Conservation (phyloP, 2,113 vertebrate species). For the Pituophis catenifer region DNA sequence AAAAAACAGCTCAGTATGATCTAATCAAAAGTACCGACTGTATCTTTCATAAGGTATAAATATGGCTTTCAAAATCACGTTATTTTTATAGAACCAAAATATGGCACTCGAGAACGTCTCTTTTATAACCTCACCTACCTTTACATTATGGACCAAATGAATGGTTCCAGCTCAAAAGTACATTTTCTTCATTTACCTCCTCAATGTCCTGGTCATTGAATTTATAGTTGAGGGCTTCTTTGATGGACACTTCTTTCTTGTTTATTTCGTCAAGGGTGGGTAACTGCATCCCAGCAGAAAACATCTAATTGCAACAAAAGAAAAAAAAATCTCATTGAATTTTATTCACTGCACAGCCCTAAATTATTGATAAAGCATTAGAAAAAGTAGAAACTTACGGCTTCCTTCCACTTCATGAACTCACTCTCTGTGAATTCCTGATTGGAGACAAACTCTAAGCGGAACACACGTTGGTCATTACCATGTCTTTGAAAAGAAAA, state of each 20-base stretch:
- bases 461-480: constrained; percentile 91
- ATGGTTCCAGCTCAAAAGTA: constrained; percentile 28
- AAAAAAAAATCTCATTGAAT: background rate
- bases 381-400: constrained; percentile 76
- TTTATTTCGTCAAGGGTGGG: constrained; percentile 96
- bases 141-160: constrained; percentile 23
- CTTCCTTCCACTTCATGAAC: constrained; percentile 99
- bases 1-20: background rate
- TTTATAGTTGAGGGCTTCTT: constrained; percentile 97
- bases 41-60: background rate
- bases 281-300: constrained; percentile 92
- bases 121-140: constrained; percentile 21
- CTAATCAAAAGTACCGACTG: background rate
- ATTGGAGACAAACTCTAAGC: constrained; percentile 98
- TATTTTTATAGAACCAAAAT: constrained; percentile 12
- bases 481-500: constrained; percentile 80
- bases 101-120: background rate
- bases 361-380: background rate
- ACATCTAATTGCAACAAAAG: constrained; percentile 79
- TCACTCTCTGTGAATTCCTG: constrained; percentile 97
- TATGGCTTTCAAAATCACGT: background rate
- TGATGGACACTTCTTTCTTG: constrained; percentile 96
- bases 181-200: constrained; percentile 76
- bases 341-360: constrained; percentile 11
- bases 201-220: constrained; percentile 99